Conservation (phyloP, 2,797 vertebrate genomes). For the Syngnathus acus region DNA sequence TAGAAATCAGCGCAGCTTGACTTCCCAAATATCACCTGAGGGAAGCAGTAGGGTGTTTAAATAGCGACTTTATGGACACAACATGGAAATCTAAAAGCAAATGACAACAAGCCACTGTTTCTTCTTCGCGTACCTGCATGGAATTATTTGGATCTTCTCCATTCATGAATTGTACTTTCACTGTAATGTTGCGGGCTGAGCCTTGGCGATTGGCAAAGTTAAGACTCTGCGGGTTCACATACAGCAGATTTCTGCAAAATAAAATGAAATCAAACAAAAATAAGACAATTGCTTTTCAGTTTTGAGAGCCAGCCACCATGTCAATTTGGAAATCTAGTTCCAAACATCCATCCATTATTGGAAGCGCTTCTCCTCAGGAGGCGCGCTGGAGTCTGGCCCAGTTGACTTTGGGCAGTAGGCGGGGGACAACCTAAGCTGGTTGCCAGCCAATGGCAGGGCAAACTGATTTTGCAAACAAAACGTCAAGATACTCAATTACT, state of each 20-base stretch:
- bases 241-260: slow-evolving; percentile 85
- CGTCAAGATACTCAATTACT: no score
- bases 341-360: no score
- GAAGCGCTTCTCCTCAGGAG: no score
- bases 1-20: slow-evolving; percentile 95
- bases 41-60: background rate
- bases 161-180: slow-evolving; percentile 99
- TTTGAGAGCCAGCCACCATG: no score
- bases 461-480: no score
- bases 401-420: no score
- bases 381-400: no score
- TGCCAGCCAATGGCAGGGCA: no score
- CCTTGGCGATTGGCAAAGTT: slow-evolving; percentile 98
- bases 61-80: background rate
- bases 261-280: background rate
- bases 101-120: background rate
- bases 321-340: no score
- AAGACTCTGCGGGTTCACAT: slow-evolving; percentile 94
- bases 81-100: background rate
- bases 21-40: slow-evolving; percentile 96
- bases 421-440: no score
- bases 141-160: slow-evolving; percentile 94
- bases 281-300: no score
- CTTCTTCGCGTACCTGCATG: slow-evolving; percentile 76
- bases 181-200: slow-evolving; percentile 96